Conservation (phyloP, 2,113 vertebrate species). For the Grammomys surdaster region DNA sequence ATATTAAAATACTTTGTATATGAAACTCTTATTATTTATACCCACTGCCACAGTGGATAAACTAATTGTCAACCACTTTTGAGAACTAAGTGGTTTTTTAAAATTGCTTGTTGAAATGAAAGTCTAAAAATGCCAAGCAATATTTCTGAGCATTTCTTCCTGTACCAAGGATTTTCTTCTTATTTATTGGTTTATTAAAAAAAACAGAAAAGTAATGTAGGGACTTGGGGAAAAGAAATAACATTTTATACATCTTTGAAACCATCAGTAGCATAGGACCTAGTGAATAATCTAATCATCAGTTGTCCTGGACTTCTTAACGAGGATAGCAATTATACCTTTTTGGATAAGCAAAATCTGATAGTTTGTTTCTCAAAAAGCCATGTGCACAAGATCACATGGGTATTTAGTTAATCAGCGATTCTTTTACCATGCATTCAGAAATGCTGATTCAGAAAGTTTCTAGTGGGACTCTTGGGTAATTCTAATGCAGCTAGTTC, state of each 20-base stretch:
- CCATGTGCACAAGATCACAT: neutral
- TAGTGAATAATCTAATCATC: neutral
- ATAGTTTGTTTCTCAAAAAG: neutral
- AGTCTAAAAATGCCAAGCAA: slow-evolving; percentile 55
- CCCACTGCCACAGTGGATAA: slow-evolving; percentile 74
- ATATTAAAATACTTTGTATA: slow-evolving; percentile 82
- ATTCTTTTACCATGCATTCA: neutral
- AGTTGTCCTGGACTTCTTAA: neutral
- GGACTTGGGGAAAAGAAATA: neutral
- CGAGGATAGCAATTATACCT: neutral
- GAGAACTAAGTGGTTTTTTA: slow-evolving; percentile 49
- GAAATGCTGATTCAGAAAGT: neutral
- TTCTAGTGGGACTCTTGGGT: neutral
- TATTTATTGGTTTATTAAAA: slow-evolving; percentile 64
- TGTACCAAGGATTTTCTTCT: slow-evolving; percentile 40
- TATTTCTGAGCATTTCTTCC: slow-evolving; percentile 52
- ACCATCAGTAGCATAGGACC: neutral
- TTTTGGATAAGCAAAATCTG: neutral
- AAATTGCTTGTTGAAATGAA: slow-evolving; percentile 54
- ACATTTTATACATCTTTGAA: neutral
- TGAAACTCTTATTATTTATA: slow-evolving; percentile 78
- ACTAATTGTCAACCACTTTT: slow-evolving; percentile 80
- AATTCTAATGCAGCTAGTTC: neutral
- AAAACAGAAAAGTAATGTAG: neutral
- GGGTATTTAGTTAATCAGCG: neutral